phyloP scores from a whole-genome alignment of 2,113 vertebrate genomes.

The Leptobrachium leishanense region DNA sequence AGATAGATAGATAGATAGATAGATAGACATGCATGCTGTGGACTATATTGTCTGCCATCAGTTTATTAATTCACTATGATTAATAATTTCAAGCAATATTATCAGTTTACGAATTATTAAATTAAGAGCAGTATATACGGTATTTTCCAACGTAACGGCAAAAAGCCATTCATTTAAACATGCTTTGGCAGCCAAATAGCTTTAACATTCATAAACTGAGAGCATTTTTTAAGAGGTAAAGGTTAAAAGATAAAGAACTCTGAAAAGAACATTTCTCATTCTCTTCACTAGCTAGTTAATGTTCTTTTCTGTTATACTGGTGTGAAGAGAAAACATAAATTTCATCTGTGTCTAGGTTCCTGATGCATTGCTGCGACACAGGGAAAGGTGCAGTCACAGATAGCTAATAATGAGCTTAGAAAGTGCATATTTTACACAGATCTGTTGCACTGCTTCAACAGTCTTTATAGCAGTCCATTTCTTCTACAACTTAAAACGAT shows the following conservation, averaged over 20 bases:
- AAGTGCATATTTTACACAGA: slow-evolving; percentile 43
- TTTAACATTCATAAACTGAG: background rate
- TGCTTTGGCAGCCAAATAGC: too few species aligned
- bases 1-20: too few species aligned
- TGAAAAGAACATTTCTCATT: slow-evolving; percentile 17
- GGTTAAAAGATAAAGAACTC: background rate
- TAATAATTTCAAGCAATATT: too few species aligned
- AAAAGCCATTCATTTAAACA: too few species aligned
- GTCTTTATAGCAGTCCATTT: slow-evolving; percentile 38
- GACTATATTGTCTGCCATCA: too few species aligned
- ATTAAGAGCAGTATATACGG: too few species aligned
- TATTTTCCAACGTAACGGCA: too few species aligned
- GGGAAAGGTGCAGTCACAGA: slow-evolving; percentile 40
- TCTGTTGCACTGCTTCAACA: slow-evolving; percentile 35
- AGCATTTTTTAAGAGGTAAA: background rate
- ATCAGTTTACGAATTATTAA: too few species aligned
- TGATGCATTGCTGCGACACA: slow-evolving; percentile 34
- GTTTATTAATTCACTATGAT: too few species aligned
- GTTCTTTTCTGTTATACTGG: slow-evolving; percentile 17
- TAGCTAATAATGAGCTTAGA: slow-evolving; percentile 40
- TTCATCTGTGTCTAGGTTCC: slow-evolving; percentile 16
- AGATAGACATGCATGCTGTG: too few species aligned
- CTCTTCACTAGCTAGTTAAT: background rate
- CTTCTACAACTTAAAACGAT: slow-evolving; percentile 28
- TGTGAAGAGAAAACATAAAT: slow-evolving; percentile 23